Evolutionary conservation across 2,113 vertebrate genomes (phyloP), one percentile per base, ranked within the genome.

Genomic region (Haliaeetus leucogaster): DNA sequence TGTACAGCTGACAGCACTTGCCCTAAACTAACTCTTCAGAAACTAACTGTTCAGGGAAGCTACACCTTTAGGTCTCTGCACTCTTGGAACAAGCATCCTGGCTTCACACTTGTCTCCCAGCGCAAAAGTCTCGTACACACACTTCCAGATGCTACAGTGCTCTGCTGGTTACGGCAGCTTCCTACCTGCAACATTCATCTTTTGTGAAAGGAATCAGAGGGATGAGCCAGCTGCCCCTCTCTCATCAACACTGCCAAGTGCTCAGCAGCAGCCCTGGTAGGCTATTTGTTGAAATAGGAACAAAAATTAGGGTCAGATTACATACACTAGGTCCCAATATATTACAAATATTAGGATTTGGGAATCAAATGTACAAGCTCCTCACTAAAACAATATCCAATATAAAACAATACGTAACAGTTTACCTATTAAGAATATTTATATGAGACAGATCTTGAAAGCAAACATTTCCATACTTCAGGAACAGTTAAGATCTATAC

Each of bases 221-320:
- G 32, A 25, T 2, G 19, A 47, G 30, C 26, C 18, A 20, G 38
- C 23, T 19, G 23, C 56, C 36, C 16, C 34, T 10, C 40, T n/a
- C 40, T 11, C 63, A 3, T 1, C 4, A 0, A 6, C 10, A 2
- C 12, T 5, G 38, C 52, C 50, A 3, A 6, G 26, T 1, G n/a
- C 15, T 10, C 32, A 11, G 47, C 34, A 29, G 76, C 30, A 40
- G 32, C 40, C 40, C 36, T 10, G 5, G 25, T 6, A 26, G 26
- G 19, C 29, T 50, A 11, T 2, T n/a, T 0, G 0, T 32, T 6
- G 3, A 16, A 59, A 63, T 0, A 16, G 40, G 18, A 58, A 52
- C n/a, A 29, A 50, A 29, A 36, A 43, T 3, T 2, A 20, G 40
- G 34, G 34, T 42, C 15, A 25, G 30, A 43, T 30, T 21, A 56